Conservation (phyloP, 1,140 invertebrate species). For the Drosophila arawakana region DNA sequence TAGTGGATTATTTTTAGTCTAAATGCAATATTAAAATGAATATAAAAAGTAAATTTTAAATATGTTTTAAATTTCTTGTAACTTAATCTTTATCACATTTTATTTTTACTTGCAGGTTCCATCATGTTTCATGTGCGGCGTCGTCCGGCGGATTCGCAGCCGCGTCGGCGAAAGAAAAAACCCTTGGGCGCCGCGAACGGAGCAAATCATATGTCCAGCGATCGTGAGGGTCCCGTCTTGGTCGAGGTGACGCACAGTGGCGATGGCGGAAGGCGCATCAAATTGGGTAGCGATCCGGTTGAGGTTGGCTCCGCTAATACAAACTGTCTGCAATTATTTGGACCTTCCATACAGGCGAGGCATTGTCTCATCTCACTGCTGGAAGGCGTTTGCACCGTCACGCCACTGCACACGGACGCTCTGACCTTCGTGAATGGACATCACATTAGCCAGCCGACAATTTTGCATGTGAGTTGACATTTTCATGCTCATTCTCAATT, state of each 20-base stretch:
- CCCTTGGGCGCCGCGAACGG: conserved; percentile 87
- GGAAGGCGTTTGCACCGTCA: conserved; percentile 96
- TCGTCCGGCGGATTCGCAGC: conserved; percentile 94
- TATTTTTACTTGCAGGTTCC: conserved; percentile 88
- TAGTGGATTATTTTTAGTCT: background rate
- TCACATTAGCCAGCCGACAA: conserved; percentile 95
- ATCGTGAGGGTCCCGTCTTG: conserved; percentile 86
- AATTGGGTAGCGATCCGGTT: conserved; percentile 87
- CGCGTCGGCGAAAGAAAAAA: conserved; percentile 96
- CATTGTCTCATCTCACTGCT: conserved; percentile 97
- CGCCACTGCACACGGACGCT: conserved; percentile 95
- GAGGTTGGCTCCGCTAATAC: conserved; percentile 89
- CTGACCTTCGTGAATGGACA: conserved; percentile 97
- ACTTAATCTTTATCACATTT: background rate
- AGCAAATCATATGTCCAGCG: conserved; percentile 84
- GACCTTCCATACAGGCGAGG: conserved; percentile 93
- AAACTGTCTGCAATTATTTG: conserved; percentile 88
- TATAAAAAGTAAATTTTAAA: conserved; percentile 46
- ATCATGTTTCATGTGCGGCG: conserved; percentile 97
- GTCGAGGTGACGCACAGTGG: conserved; percentile 88
- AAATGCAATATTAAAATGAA: conserved; percentile 36
- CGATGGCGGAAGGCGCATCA: conserved; percentile 87
- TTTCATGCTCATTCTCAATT: conserved; percentile 9
- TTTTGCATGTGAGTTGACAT: conserved; percentile 89
- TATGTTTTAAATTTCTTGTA: background rate